Percentiles rank a stretch among this genome's conserved stretches.
These are phyloP conservation scores for Philotrypesis tridentata DNA, from an alignment of 1,140 invertebrate genomes.

Conservation along the genomic window DNA sequence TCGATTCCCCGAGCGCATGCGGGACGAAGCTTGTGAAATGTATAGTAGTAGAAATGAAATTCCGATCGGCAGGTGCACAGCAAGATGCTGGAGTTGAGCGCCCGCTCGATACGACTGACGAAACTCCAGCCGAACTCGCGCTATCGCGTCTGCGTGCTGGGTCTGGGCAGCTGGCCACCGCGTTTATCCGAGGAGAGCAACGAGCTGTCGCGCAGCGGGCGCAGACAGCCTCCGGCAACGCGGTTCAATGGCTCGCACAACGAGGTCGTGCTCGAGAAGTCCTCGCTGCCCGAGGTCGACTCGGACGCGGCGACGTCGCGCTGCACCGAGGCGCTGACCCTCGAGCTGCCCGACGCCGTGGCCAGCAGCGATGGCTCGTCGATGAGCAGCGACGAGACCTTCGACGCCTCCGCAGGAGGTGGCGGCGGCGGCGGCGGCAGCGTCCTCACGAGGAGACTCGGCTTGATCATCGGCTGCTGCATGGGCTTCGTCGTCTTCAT, in stretches of 20 bases:
- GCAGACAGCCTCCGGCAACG: constrained; percentile 50
- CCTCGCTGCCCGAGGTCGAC: constrained; percentile 71
- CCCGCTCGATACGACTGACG: constrained; percentile 81
- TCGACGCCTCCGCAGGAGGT: neutral
- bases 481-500: constrained; percentile 90
- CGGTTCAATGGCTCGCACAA: constrained; percentile 57
- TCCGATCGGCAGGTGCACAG: constrained; percentile 80
- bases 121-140: constrained; percentile 82
- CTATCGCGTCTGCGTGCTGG: constrained; percentile 89
- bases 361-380: constrained; percentile 74
- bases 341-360: constrained; percentile 79
- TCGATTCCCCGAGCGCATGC: too few species aligned
- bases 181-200: constrained; percentile 49
- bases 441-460: constrained; percentile 84
- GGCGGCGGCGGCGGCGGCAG: too few species aligned
- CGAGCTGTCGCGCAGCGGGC: constrained; percentile 78
- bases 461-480: constrained; percentile 88
- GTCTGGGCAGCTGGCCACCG: constrained; percentile 79
- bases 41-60: too few species aligned
- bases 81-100: constrained; percentile 79
- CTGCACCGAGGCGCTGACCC: constrained; percentile 82
- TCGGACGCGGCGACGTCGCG: constrained; percentile 81
- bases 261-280: constrained; percentile 52
- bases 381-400: constrained; percentile 68
- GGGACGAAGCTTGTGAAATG: too few species aligned